A percentile compares a stretch with the other conserved stretches of the same genome.
Evolutionary conservation across 1,140 invertebrate species (phyloP).

Genomic region (Theocolax elegans): DNA sequence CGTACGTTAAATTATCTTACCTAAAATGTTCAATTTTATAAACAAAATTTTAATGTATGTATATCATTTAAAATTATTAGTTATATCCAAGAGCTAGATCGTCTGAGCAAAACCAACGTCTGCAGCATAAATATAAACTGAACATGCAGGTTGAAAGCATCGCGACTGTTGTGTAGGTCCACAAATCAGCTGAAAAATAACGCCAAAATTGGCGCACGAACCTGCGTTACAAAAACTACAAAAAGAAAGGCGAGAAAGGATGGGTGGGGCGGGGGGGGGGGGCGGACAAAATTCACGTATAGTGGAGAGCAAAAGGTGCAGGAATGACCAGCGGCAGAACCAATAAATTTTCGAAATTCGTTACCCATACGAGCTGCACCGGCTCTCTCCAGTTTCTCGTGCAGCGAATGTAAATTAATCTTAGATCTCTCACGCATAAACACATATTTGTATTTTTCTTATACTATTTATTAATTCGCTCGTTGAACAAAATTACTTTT

Average conservation of each 20-base stretch:
- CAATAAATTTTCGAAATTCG: conserved; percentile 31
- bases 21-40: too few species aligned
- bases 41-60: too few species aligned
- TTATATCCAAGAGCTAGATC: too few species aligned
- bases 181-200: conserved; percentile 25
- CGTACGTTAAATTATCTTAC: too few species aligned
- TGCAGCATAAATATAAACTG: conserved; percentile 13
- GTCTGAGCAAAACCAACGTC: background rate
- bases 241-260: background rate
- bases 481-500: too few species aligned
- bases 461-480: background rate
- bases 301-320: background rate
- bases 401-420: conserved; percentile 19
- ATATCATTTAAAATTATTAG: too few species aligned
- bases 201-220: background rate
- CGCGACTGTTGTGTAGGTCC: conserved; percentile 4
- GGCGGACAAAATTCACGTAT: too few species aligned
- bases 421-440: background rate
- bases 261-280: background rate
- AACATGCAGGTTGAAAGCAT: background rate
- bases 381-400: background rate
- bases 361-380: background rate
- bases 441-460: too few species aligned
- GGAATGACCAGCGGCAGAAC: background rate
- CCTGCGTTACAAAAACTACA: background rate